phyloP scores from a whole-genome alignment of 2,888 invertebrate genomes.

The Volucella zonaria region DNA sequence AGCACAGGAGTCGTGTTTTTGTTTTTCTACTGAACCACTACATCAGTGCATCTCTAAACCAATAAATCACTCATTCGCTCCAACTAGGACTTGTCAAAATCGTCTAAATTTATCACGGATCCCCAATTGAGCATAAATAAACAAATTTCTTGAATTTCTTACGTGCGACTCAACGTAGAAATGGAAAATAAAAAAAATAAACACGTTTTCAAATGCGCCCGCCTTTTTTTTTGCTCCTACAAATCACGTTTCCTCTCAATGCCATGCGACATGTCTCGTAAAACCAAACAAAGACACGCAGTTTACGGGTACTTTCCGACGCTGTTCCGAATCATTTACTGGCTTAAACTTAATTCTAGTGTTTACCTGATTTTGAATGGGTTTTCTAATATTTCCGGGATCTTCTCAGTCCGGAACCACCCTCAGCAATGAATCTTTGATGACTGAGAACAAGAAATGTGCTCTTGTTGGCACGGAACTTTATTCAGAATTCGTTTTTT shows the following conservation, averaged over 20 bases:
- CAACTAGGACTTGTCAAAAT: not conserved
- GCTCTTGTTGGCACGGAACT: slow-evolving; percentile 59
- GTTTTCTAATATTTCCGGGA: not conserved
- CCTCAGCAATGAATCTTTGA: slow-evolving; percentile 49
- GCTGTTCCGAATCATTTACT: slow-evolving; percentile 21
- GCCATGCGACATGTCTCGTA: slow-evolving; percentile 37
- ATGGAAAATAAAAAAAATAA: slow-evolving; percentile 21
- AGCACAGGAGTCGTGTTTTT: slow-evolving; percentile 4
- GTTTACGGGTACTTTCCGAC: slow-evolving; percentile 10
- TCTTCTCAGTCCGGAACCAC: slow-evolving; percentile 41
- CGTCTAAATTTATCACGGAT: not conserved
- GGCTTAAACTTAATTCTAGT: not conserved
- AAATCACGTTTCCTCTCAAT: slow-evolving; percentile 23
- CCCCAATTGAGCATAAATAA: not conserved
- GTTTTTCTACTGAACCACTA: too few species aligned
- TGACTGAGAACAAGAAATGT: slow-evolving; percentile 46
- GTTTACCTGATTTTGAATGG: slow-evolving; percentile 51
- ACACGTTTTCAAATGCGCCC: slow-evolving; percentile 61
- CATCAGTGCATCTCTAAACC: too few species aligned
- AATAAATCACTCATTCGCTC: too few species aligned
- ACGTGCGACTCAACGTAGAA: not conserved
- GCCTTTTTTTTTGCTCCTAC: slow-evolving; percentile 53
- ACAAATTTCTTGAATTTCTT: not conserved
- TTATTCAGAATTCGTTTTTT: slow-evolving; percentile 8
- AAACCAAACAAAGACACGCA: slow-evolving; percentile 40